phyloP scores from a whole-genome alignment of 2,797 vertebrate genomes.

The Dermochelys coriacea region DNA sequence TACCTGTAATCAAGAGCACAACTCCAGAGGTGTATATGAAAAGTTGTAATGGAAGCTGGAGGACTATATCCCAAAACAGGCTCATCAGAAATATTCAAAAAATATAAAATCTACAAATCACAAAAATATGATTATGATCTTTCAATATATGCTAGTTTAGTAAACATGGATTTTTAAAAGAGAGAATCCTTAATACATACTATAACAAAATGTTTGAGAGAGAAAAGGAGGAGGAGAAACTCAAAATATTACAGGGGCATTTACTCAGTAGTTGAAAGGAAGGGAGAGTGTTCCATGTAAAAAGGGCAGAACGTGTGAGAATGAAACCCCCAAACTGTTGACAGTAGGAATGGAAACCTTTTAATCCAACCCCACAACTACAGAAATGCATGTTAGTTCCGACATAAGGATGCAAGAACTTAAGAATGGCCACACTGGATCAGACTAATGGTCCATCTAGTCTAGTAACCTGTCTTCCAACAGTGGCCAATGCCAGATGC shows the following conservation, averaged over 20 bases:
- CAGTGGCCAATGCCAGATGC: neutral
- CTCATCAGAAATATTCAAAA: slow-evolving; percentile 96
- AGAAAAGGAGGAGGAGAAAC: neutral
- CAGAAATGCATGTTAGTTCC: neutral
- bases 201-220: neutral
- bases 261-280: neutral
- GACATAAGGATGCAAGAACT: neutral
- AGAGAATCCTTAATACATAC: neutral
- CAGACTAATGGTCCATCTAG: neutral
- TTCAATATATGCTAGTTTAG: slow-evolving; percentile 45
- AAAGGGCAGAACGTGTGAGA: neutral
- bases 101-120: slow-evolving; percentile 91
- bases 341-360: neutral
- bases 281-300: neutral
- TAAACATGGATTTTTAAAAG: neutral
- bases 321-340: neutral
- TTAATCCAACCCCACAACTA: neutral
- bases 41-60: slow-evolving; percentile 92
- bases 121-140: slow-evolving; percentile 56
- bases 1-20: slow-evolving; percentile 98
- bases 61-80: slow-evolving; percentile 97
- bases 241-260: neutral
- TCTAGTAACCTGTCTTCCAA: neutral
- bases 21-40: slow-evolving; percentile 93
- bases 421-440: neutral